A percentile compares a stretch with the other conserved stretches of the same genome.
These are phyloP conservation scores for Brachionus sp. DNA, from an alignment of 1,140 invertebrate genomes.

Conservation along the genomic window DNA sequence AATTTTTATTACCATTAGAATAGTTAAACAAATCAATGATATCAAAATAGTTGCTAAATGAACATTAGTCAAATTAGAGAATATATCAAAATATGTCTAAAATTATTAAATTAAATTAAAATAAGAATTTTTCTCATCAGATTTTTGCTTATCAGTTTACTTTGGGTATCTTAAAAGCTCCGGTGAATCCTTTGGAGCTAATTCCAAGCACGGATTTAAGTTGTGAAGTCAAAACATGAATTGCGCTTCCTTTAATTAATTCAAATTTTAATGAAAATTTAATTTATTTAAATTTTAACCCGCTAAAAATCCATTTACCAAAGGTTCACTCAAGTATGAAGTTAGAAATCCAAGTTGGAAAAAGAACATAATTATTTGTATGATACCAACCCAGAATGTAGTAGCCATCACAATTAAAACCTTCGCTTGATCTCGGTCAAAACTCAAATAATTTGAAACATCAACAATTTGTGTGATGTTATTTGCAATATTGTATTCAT, in stretches of 20 bases:
- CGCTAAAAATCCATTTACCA: constrained; percentile 61
- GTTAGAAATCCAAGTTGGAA: constrained; percentile 60
- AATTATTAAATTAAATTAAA: not conserved
- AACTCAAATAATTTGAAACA: not conserved
- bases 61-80: not conserved
- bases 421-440: not conserved
- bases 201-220: constrained; percentile 60
- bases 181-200: constrained; percentile 49
- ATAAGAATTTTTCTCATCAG: not conserved
- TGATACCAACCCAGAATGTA: constrained; percentile 24
- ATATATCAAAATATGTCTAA: constrained; percentile 3
- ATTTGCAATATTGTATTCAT: not conserved
- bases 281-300: constrained; percentile 47
- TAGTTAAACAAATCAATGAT: constrained; percentile 52
- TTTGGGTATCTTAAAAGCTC: constrained; percentile 58
- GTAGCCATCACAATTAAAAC: constrained; percentile 25
- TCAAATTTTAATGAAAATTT: not conserved
- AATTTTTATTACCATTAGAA: constrained; percentile 55
- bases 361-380: constrained; percentile 59
- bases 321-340: constrained; percentile 60
- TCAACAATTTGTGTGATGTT: constrained; percentile 1
- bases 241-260: constrained; percentile 50
- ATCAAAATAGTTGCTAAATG: constrained; percentile 49
- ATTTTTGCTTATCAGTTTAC: constrained; percentile 50
- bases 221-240: constrained; percentile 62